Percentiles rank a stretch among this genome's conserved stretches.
Evolutionary conservation across 2,113 vertebrate genomes (phyloP).

Genomic region (Hemichromis elongatus): DNA sequence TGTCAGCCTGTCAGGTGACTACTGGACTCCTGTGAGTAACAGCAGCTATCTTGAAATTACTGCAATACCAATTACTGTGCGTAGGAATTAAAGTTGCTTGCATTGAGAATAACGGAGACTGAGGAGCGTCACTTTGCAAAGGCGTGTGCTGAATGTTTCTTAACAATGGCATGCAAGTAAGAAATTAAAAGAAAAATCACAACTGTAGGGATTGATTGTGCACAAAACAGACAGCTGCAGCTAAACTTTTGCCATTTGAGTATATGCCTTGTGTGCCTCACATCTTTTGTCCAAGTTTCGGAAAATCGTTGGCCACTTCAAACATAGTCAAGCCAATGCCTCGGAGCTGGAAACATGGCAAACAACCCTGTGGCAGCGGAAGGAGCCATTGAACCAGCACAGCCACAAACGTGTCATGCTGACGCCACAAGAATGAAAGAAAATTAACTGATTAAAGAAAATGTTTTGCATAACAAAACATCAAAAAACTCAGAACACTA

Average conservation of each 20-base stretch:
- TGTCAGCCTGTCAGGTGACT: not conserved
- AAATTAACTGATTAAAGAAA: not conserved
- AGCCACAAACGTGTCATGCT: not conserved
- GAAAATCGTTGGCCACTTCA: not conserved
- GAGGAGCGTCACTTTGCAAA: not conserved
- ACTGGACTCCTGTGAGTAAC: not conserved
- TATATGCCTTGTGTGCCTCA: not conserved
- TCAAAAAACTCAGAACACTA: too few species aligned
- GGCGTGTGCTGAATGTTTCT: not conserved
- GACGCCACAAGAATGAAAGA: not conserved
- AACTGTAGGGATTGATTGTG: not conserved
- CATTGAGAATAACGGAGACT: not conserved
- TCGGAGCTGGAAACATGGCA: not conserved
- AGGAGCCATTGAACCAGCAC: not conserved
- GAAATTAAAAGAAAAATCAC: not conserved
- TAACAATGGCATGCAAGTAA: not conserved
- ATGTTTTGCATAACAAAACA: too few species aligned
- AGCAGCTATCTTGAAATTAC: not conserved
- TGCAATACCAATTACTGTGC: not conserved
- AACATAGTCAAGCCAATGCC: not conserved
- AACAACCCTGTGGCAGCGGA: not conserved
- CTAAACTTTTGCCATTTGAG: not conserved
- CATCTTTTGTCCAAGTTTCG: not conserved
- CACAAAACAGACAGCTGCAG: not conserved
- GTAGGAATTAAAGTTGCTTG: not conserved